Evolutionary conservation across 1,140 invertebrate genomes (phyloP).

Genomic region (Drosophila bocqueti): DNA sequence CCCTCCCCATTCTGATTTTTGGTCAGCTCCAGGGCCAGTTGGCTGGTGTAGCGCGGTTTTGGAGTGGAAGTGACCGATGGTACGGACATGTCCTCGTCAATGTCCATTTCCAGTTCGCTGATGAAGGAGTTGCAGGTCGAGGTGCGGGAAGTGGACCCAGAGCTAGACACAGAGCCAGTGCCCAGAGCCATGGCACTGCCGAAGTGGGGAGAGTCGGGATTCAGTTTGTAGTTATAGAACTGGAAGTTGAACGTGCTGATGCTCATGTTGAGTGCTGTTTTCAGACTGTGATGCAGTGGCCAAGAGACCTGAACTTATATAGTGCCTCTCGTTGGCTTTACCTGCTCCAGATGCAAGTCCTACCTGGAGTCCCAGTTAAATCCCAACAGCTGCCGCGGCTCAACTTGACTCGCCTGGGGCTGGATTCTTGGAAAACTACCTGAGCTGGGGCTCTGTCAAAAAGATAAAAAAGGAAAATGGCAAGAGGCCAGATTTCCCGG

Average conservation of each 20-base stretch:
- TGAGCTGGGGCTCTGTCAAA: neutral
- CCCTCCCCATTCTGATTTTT: constrained; percentile 8
- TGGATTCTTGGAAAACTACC: constrained; percentile 42
- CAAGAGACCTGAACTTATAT: constrained; percentile 26
- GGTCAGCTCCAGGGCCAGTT: constrained; percentile 45
- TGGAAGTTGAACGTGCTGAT: constrained; percentile 77
- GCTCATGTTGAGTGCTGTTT: constrained; percentile 59
- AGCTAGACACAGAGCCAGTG: constrained; percentile 14
- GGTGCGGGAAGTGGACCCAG: constrained; percentile 21
- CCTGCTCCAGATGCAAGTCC: constrained; percentile 11
- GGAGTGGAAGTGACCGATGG: constrained; percentile 60
- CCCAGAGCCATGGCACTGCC: constrained; percentile 11
- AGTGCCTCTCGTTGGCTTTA: constrained; percentile 1
- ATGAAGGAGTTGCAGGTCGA: constrained; percentile 36
- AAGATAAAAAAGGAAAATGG: constrained; percentile 34
- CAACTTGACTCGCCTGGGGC: constrained; percentile 39
- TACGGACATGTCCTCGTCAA: constrained; percentile 57
- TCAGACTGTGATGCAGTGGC: constrained; percentile 32
- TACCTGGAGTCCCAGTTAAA: constrained; percentile 18
- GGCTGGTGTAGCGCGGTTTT: constrained; percentile 57
- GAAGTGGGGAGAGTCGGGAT: constrained; percentile 14
- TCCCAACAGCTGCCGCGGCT: constrained; percentile 31
- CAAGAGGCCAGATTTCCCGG: constrained; percentile 36
- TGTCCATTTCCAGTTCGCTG: constrained; percentile 80
- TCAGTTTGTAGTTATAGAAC: constrained; percentile 77